Evolutionary conservation across 2,113 vertebrate species (phyloP), one percentile per base, ranked within the genome.

Genomic region (Elachura formosa): DNA sequence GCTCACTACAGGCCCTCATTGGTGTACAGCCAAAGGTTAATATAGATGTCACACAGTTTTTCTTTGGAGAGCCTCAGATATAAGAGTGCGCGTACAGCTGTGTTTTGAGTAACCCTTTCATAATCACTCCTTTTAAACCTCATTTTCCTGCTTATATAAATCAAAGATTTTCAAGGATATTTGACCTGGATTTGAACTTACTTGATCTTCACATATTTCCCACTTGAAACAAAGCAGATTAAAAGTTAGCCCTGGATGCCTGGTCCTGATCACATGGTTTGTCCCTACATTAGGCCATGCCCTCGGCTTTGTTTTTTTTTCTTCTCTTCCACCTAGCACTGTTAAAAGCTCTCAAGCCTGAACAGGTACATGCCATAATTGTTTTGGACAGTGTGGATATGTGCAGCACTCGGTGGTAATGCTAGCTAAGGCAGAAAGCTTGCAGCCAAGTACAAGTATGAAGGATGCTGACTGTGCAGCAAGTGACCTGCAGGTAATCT

Each of bases 41-140:
- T 99, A 98, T 98, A 99, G 99, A 99, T 99, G 98, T 99, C 98
- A 98, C 98, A 97, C 97, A 97, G 97, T 97, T 98, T 98, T 96
- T 98, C 97, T 97, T 97, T 97, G 97, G 97, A 96, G 94, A 59
- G 94, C 94, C 96, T 97, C 95, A 94, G 87, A 98, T 94, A 92
- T 94, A 96, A 97, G 97, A 96, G 96, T 94, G 51, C 11, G 88
- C 76, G 94, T 88, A 96, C 98, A 98, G 98, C 98, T 98, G 98
- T 98, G 98, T 98, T 98, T 97, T 97, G 74, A 97, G 97, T 97
- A 98, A 98, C 98, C 97, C 97, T 98, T 98, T 98, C 98, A 91
- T 97, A 97, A 96, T 98, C 96, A 81, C 97, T 96, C 89, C 97
- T 98, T 96, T 96, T 94, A 98, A 98, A 98, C 95, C 84, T 97